These are phyloP conservation scores for Diaprepes abbreviatus DNA, from an alignment of 2,888 invertebrate genomes.

Conservation along the genomic window DNA sequence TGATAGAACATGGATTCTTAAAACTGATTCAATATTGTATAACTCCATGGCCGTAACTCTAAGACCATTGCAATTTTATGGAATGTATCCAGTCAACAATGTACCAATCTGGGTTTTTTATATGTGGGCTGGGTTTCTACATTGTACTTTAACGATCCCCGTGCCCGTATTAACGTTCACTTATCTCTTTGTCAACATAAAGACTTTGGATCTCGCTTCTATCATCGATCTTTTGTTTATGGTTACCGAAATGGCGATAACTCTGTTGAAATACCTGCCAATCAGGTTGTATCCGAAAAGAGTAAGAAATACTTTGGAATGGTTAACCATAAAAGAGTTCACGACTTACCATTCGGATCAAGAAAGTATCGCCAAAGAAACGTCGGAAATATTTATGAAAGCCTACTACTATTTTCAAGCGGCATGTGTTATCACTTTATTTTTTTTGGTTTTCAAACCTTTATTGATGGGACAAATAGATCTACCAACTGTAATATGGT, in stretches of 20 bases:
- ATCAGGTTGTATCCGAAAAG: background rate
- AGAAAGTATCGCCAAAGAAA: conserved; percentile 5
- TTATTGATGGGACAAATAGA: background rate
- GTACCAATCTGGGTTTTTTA: conserved; percentile 4
- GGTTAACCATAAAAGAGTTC: background rate
- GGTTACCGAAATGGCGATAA: conserved; percentile 6
- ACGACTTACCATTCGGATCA: conserved; percentile 3
- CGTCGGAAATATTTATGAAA: background rate
- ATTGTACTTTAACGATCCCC: background rate
- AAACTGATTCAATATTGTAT: conserved; percentile 11
- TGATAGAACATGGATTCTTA: conserved; percentile 16
- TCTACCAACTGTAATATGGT: conserved; percentile 6
- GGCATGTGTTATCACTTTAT: background rate
- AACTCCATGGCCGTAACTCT: background rate
- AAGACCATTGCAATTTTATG: background rate
- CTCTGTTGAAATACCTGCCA: background rate
- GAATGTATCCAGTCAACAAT: conserved; percentile 16
- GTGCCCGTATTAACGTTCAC: background rate
- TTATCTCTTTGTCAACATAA: background rate
- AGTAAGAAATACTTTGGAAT: too few species aligned
- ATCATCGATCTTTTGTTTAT: conserved; percentile 13
- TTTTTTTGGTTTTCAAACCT: conserved; percentile 7
- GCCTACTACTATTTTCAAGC: background rate
- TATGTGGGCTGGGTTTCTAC: conserved; percentile 2
- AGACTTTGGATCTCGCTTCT: background rate